phyloP scores from a whole-genome alignment of 2,797 vertebrate species.

The Siniperca undulata region DNA sequence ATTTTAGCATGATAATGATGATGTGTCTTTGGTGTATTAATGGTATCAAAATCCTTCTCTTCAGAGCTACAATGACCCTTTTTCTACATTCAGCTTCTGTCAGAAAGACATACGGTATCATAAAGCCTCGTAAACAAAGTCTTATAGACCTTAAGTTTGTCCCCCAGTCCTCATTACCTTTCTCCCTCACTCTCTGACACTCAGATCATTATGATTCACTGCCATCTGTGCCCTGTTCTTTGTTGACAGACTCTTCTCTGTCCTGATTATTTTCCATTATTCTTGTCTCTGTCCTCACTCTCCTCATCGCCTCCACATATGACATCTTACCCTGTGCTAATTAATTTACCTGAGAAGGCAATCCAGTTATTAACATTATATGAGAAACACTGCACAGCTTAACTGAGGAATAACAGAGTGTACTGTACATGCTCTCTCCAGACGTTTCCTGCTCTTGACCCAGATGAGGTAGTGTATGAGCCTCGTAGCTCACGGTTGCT shows the following conservation, averaged over 20 bases:
- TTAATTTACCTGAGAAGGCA: conserved; percentile 12
- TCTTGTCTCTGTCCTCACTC: conserved; percentile 12
- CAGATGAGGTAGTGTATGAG: conserved; percentile 93
- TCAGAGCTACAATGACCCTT: background rate
- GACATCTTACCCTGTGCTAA: conserved; percentile 16
- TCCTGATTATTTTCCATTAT: conserved; percentile 3
- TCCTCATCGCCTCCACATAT: conserved; percentile 6
- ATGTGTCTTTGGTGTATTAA: background rate
- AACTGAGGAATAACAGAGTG: conserved; percentile 12
- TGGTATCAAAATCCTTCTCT: background rate
- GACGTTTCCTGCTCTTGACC: conserved; percentile 88
- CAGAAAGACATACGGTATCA: background rate
- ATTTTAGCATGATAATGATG: background rate
- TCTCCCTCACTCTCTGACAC: background rate
- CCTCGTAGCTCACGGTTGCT: conserved; percentile 93
- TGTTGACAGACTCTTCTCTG: conserved; percentile 1
- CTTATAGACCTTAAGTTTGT: background rate
- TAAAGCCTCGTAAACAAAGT: background rate
- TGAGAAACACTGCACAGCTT: conserved; percentile 13
- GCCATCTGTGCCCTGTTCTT: background rate
- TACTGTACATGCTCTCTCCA: conserved; percentile 40
- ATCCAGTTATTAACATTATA: background rate
- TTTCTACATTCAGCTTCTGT: conserved; percentile 4
- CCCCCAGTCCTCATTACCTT: background rate
- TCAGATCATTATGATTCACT: background rate